phyloP scores from a whole-genome alignment of 1,140 invertebrate genomes.

The Lithobius niger region DNA sequence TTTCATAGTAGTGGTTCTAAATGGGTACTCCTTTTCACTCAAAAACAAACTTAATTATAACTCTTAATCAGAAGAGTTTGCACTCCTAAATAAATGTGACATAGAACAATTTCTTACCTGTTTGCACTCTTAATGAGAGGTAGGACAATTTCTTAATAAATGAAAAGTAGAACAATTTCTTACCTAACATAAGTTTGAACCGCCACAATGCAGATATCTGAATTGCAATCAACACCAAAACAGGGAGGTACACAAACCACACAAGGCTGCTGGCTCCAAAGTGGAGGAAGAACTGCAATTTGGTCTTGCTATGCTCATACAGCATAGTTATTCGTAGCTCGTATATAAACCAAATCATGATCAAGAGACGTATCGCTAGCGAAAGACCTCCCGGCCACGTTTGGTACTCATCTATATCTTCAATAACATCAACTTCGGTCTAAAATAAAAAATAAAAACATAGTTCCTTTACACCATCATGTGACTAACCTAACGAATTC shows the following conservation, averaged over 20 bases:
- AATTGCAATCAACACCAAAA: conserved; percentile 81
- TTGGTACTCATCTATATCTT: conserved; percentile 93
- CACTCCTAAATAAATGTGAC: conserved; percentile 7
- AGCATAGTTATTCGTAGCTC: conserved; percentile 85
- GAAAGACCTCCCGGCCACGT: conserved; percentile 93
- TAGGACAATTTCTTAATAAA: conserved; percentile 6
- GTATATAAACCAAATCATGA: conserved; percentile 90
- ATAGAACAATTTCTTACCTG: no score
- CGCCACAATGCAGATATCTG: conserved; percentile 90
- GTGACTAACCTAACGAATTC: no score
- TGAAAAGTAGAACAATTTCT: conserved; percentile 31
- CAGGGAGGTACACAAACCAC: conserved; percentile 94
- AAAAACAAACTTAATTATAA: no score
- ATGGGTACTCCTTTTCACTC: no score
- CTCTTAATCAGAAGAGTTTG: conserved; percentile 7
- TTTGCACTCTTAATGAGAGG: conserved; percentile 8
- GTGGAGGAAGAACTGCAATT: conserved; percentile 83
- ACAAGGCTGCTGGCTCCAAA: conserved; percentile 93
- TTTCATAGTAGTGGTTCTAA: no score
- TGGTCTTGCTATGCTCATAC: conserved; percentile 78
- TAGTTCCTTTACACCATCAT: no score
- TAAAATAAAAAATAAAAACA: conserved; percentile 35
- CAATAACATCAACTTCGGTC: conserved; percentile 89
- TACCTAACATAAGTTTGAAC: conserved; percentile 83
- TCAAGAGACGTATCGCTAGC: conserved; percentile 64